These are phyloP conservation scores for Sinosuthora webbiana DNA, from an alignment of 2,113 vertebrate species.

Conservation along the genomic window DNA sequence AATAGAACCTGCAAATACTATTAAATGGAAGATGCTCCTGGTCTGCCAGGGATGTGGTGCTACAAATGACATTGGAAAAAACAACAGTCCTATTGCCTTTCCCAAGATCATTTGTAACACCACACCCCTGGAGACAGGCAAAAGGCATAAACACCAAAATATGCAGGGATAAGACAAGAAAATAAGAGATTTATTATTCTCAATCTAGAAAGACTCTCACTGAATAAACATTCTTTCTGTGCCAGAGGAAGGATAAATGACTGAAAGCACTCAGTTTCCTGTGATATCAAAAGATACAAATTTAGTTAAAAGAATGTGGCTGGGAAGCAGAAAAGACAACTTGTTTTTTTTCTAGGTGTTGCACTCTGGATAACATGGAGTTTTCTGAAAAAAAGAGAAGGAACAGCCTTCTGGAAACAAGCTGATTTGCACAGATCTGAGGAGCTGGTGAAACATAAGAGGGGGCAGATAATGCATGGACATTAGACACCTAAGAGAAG, in stretches of 20 bases:
- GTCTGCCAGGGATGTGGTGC: neutral
- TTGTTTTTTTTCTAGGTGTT: neutral
- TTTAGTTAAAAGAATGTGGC: neutral
- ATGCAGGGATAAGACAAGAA: neutral
- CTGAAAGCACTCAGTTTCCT: neutral
- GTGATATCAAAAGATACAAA: neutral
- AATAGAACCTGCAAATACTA: neutral
- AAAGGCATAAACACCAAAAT: neutral
- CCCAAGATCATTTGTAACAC: neutral
- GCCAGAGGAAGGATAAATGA: neutral
- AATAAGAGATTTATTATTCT: neutral
- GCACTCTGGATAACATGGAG: neutral
- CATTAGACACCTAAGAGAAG: neutral
- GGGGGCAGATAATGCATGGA: accelerated
- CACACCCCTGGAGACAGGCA: neutral
- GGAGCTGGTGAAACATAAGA: neutral
- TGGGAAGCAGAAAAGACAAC: neutral
- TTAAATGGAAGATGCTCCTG: neutral
- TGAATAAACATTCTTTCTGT: neutral
- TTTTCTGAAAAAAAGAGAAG: neutral
- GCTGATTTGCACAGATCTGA: neutral
- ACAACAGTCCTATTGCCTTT: neutral
- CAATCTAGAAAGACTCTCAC: neutral
- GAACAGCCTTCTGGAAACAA: neutral
- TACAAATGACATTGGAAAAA: neutral